Percentiles rank a stretch among this genome's conserved stretches.
phyloP scores from a whole-genome alignment of 2,797 vertebrate species.

The Syngnathus acus region DNA sequence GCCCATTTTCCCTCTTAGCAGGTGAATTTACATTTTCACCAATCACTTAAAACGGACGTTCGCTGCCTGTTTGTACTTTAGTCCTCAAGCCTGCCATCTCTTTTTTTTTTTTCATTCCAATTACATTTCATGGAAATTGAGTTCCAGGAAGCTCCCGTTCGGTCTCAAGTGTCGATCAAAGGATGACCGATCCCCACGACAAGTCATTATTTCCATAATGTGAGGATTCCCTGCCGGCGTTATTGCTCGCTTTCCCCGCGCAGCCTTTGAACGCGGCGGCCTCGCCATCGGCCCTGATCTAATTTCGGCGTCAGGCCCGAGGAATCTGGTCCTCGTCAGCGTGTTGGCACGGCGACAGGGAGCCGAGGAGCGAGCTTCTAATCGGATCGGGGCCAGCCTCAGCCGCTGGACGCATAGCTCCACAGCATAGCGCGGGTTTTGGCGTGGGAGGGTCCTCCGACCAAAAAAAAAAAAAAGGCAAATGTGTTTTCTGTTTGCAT shows the following conservation, averaged over 20 bases:
- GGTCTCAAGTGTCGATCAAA: slow-evolving; percentile 8
- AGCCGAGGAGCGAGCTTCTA: neutral
- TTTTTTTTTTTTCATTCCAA: neutral
- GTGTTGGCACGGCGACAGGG: slow-evolving; percentile 12
- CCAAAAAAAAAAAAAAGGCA: neutral
- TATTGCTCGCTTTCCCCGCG: slow-evolving; percentile 14
- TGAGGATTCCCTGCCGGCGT: slow-evolving; percentile 33
- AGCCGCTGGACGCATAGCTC: slow-evolving; percentile 2
- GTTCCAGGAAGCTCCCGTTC: neutral
- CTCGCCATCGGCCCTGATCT: slow-evolving; percentile 51
- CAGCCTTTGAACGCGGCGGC: slow-evolving; percentile 33
- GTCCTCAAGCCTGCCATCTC: neutral
- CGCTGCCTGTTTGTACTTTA: neutral
- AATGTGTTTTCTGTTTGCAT: neutral
- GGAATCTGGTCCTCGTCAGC: slow-evolving; percentile 54
- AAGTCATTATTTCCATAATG: slow-evolving; percentile 56
- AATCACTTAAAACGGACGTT: too few species aligned
- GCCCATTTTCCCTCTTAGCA: neutral
- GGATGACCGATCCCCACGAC: slow-evolving; percentile 41
- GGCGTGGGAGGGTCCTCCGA: neutral
- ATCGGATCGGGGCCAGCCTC: neutral
- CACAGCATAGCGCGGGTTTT: neutral
- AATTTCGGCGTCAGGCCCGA: slow-evolving; percentile 42
- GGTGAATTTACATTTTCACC: neutral
- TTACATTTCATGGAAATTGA: neutral